Conservation (phyloP, 2,113 vertebrate genomes). For the Panthera tigris region DNA sequence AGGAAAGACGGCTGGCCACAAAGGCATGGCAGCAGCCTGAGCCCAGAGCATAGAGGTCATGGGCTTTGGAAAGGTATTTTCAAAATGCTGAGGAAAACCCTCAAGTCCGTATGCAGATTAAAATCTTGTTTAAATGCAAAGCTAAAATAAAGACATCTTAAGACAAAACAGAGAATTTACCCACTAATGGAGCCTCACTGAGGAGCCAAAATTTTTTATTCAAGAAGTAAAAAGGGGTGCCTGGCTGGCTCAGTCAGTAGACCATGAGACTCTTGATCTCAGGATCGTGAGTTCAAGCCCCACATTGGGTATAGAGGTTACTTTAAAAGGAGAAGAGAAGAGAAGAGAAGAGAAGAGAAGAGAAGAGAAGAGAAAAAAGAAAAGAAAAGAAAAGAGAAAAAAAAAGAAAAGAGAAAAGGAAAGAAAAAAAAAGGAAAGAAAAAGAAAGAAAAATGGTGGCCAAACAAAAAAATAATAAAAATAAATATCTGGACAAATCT, state of each 20-base stretch:
- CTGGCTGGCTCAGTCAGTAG: not conserved
- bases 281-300: not conserved
- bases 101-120: not conserved
- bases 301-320: not conserved
- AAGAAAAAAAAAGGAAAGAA: not conserved
- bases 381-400: not conserved
- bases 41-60: not conserved
- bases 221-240: not conserved
- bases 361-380: fast-evolving
- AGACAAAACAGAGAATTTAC: not conserved
- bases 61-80: not conserved
- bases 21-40: not conserved
- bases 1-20: not conserved
- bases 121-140: not conserved
- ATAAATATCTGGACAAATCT: not conserved
- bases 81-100: not conserved
- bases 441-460: not conserved
- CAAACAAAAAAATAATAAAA: not conserved
- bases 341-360: too few species aligned
- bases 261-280: not conserved
- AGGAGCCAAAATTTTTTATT: not conserved
- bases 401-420: too few species aligned
- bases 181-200: not conserved
- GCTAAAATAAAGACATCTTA: not conserved
- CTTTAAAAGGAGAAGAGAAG: not conserved